Percentiles rank a stretch among this genome's conserved stretches.
These are phyloP conservation scores for Melierax canorus DNA, from an alignment of 2,113 vertebrate genomes.

Conservation along the genomic window DNA sequence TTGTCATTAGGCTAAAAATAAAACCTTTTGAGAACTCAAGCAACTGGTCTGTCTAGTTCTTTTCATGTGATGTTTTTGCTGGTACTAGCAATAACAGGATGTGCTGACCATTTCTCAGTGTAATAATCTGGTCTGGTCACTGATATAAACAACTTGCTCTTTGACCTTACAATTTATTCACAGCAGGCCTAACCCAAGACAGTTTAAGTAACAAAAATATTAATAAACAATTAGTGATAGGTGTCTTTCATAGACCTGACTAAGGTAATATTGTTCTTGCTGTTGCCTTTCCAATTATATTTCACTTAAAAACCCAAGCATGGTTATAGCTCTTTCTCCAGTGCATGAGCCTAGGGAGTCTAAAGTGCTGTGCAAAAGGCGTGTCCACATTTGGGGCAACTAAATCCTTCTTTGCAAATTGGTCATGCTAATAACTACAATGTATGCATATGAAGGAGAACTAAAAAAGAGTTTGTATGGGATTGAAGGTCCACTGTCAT, in stretches of 20 bases:
- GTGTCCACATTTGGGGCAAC: not conserved
- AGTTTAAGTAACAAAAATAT: conserved; percentile 43
- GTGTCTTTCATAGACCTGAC: not conserved
- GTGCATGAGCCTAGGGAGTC: not conserved
- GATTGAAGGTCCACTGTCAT: not conserved
- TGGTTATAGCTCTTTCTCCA: not conserved
- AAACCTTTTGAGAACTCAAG: conserved; percentile 44
- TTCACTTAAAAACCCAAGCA: not conserved
- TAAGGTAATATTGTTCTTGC: not conserved
- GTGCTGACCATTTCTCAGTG: conserved; percentile 19
- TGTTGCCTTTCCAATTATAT: not conserved
- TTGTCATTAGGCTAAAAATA: conserved; percentile 74
- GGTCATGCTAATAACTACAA: not conserved
- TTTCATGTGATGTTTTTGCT: conserved; percentile 40
- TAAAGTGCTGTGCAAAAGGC: not conserved
- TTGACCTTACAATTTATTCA: conserved; percentile 32
- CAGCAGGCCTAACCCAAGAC: not conserved
- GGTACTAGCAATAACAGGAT: conserved; percentile 38
- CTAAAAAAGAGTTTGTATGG: not conserved
- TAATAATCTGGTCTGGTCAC: conserved; percentile 8
- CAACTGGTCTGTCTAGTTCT: conserved; percentile 53
- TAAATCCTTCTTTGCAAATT: not conserved
- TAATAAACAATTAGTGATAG: conserved; percentile 32
- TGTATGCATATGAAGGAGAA: not conserved
- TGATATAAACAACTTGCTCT: conserved; percentile 29